Base-by-base conservation (phyloP, 2,888 invertebrate species). In the Chymomyza fuscimana region DNA sequence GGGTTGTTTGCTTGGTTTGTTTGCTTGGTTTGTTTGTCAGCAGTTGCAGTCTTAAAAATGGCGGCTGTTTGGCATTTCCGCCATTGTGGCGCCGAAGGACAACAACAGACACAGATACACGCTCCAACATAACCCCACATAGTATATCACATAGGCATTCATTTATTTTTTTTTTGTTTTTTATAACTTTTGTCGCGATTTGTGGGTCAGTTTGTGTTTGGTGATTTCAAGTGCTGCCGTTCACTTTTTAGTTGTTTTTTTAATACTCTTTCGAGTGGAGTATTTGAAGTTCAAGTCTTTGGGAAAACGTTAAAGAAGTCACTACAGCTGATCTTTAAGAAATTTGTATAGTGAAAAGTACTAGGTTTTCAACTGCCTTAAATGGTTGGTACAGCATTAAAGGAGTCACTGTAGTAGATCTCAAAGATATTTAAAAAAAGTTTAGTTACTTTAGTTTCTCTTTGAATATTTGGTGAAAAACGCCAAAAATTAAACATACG, bases 121-220 rank as follows among this genome's bases (percentile, higher is more conserved):
- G 12, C 40, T 12, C 40, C 40, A 46, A 12, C 10, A 46, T 12
- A 32, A 9, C 5, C 40, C 40, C 40, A 46, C 40, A 46, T 12
- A 46, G 4, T 32, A 1, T 32, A 32, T 32, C 40, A 46, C 12
- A 12, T 12, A 46, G 40, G 12, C 40, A 12, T 65, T 61, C 40
- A 46, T 46, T 46, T 46, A 12, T 46, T n/a, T 40, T 29, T 19
- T n/a, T 60, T n/a, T 60, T 16, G 6, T 29, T 40, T 16, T 61
- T 61, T 40, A 61, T 32, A 19, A 40, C 40, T 32, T 29, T 36
- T 40, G 52, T 54, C 52, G 52, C 19, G 52, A 54, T 54, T 54
- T 54, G 52, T 54, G 52, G 52, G 52, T 54, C 52, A 54, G 10
- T 54, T 46, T 46, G 40, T 46, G 12, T 46, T 46, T 12, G 40